Percentiles rank a stretch among this genome's conserved stretches.
Evolutionary conservation across 92 coral and sea anemone genomes (phyloP).

Genomic region (Parazoanthus swiftii): DNA sequence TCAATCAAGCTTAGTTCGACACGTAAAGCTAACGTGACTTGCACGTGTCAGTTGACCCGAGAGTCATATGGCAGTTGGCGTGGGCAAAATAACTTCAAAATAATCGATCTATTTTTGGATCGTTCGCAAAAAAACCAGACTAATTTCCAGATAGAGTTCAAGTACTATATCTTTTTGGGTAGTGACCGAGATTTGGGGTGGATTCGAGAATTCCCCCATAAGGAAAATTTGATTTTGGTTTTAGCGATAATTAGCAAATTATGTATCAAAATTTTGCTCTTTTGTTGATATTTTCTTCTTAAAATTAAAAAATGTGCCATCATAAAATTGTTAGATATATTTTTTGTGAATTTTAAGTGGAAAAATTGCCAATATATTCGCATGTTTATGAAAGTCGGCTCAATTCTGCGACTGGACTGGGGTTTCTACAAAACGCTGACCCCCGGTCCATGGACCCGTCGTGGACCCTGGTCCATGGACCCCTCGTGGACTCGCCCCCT

Average conservation of each 20-base stretch:
- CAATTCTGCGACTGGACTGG: conserved; percentile 34
- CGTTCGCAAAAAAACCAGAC: background rate
- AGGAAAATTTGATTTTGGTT: conserved; percentile 26
- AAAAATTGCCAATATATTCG: conserved; percentile 32
- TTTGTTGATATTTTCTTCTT: conserved; percentile 14
- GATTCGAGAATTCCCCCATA: conserved; percentile 20
- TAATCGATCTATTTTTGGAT: too few species aligned
- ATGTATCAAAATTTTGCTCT: conserved; percentile 36
- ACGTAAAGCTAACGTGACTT: conserved; percentile 39
- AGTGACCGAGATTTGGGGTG: conserved; percentile 19
- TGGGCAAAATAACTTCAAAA: too few species aligned
- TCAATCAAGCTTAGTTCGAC: too few species aligned
- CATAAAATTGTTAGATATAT: conserved; percentile 36
- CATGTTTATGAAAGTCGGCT: conserved; percentile 20
- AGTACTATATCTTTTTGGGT: conserved; percentile 26
- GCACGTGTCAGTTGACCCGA: conserved; percentile 24
- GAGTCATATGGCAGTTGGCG: conserved; percentile 19
- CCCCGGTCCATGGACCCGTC: too few species aligned
- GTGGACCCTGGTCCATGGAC: too few species aligned
- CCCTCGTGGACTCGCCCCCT: too few species aligned
- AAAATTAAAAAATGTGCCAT: conserved; percentile 29
- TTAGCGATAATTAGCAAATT: conserved; percentile 29
- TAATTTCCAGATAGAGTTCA: conserved; percentile 7
- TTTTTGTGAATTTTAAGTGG: conserved; percentile 36
- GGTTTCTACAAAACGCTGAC: too few species aligned